Evolutionary conservation across 2,113 vertebrate species (phyloP).

Genomic region (Elephantulus edwardii): DNA sequence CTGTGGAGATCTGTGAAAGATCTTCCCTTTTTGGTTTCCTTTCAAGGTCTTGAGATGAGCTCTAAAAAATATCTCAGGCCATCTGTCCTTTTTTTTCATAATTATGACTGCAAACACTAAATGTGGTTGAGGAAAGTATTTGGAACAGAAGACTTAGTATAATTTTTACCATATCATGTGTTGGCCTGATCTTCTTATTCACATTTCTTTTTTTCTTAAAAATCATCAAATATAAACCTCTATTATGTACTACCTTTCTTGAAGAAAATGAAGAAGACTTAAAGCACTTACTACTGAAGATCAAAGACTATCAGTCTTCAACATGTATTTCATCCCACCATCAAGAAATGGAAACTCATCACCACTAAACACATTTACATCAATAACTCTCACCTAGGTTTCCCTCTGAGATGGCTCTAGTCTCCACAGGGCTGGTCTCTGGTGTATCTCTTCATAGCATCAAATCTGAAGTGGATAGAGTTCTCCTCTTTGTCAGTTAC

Average conservation of each 20-base stretch:
- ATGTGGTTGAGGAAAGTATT: not conserved
- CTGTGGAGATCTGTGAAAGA: conserved; percentile 7
- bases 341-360: too few species aligned
- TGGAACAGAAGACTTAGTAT: conserved; percentile 7
- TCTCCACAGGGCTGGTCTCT: not conserved
- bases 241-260: too few species aligned
- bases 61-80: conserved; percentile 46
- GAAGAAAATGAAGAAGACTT: too few species aligned
- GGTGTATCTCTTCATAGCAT: not conserved
- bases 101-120: conserved; percentile 22
- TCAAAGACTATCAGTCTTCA: too few species aligned
- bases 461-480: not conserved
- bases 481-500: not conserved
- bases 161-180: not conserved
- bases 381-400: not conserved
- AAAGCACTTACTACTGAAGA: too few species aligned
- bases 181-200: not conserved
- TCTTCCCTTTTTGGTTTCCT: conserved; percentile 22
- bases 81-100: conserved; percentile 46
- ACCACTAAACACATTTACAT: not conserved
- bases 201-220: not conserved
- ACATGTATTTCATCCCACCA: too few species aligned
- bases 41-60: conserved; percentile 57
- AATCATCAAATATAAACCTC: not conserved
- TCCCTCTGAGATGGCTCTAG: not conserved